These are phyloP conservation scores for Neolamprologus devosi DNA, from an alignment of 2,113 vertebrate species.

Conservation along the genomic window DNA sequence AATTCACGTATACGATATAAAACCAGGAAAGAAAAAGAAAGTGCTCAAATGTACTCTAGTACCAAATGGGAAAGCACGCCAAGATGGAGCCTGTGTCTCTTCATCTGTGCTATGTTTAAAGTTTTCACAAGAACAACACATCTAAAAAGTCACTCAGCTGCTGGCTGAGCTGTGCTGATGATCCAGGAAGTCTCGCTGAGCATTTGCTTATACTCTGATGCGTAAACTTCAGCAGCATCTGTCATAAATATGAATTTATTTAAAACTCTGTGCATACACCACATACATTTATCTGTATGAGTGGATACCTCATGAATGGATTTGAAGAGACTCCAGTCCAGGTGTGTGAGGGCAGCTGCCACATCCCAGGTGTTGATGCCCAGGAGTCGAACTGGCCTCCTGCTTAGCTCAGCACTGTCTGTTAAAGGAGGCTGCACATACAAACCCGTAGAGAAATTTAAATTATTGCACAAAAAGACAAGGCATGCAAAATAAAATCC, in stretches of 20 bases:
- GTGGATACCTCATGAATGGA: slow-evolving; percentile 86
- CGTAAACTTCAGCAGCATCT: neutral
- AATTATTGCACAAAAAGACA: neutral
- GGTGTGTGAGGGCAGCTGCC: slow-evolving; percentile 87
- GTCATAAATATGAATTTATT: neutral
- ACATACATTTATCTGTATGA: neutral
- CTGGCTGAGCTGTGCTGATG: neutral
- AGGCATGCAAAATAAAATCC: neutral
- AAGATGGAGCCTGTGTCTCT: neutral
- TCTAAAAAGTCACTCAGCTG: neutral
- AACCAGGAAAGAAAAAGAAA: neutral
- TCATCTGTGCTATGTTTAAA: neutral
- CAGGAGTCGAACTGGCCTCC: slow-evolving; percentile 83
- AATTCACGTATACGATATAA: neutral
- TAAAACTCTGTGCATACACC: neutral
- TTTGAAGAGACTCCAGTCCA: slow-evolving; percentile 97
- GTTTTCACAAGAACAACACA: neutral
- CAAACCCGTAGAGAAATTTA: neutral
- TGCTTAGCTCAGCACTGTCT: slow-evolving; percentile 88
- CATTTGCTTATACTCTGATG: slow-evolving; percentile 12
- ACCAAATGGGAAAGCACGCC: neutral
- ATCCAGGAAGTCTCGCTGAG: neutral
- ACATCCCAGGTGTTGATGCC: slow-evolving; percentile 98
- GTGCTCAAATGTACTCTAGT: neutral
- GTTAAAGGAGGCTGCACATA: slow-evolving; percentile 79